phyloP scores from a whole-genome alignment of 2,888 invertebrate species.

The Mechanitis mazaeus region DNA sequence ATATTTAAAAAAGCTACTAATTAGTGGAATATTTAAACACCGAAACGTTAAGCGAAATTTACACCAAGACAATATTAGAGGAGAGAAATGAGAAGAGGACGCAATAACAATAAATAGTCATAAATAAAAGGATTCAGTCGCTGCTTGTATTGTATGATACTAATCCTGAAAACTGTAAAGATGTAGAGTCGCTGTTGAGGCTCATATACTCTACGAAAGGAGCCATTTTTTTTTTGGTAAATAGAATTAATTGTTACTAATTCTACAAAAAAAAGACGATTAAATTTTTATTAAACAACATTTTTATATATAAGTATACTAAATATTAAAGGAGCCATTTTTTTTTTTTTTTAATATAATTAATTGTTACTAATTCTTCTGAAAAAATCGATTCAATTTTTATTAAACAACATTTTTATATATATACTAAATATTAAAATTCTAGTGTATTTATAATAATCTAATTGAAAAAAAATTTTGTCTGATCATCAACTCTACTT shows the following conservation, averaged over 20 bases:
- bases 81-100: conserved; percentile 70
- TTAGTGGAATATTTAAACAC: conserved; percentile 65
- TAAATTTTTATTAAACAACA: no score
- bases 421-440: no score
- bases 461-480: no score
- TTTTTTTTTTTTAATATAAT: neutral
- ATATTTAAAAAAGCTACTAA: conserved; percentile 38
- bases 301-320: no score
- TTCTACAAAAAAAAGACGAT: no score
- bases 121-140: conserved; percentile 78
- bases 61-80: conserved; percentile 73
- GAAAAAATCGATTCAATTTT: no score
- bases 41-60: conserved; percentile 68
- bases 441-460: no score
- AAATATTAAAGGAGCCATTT: neutral
- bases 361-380: neutral
- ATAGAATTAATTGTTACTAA: neutral
- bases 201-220: neutral
- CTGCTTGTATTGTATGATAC: conserved; percentile 77
- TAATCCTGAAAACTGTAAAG: conserved; percentile 53
- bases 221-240: neutral
- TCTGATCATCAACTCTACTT: no score
- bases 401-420: no score
- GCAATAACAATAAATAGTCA: conserved; percentile 78
- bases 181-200: conserved; percentile 43